Evolutionary conservation across 37 sponge, comb jelly and placozoan species (phyloP).

Genomic region (Ianthella basta): DNA sequence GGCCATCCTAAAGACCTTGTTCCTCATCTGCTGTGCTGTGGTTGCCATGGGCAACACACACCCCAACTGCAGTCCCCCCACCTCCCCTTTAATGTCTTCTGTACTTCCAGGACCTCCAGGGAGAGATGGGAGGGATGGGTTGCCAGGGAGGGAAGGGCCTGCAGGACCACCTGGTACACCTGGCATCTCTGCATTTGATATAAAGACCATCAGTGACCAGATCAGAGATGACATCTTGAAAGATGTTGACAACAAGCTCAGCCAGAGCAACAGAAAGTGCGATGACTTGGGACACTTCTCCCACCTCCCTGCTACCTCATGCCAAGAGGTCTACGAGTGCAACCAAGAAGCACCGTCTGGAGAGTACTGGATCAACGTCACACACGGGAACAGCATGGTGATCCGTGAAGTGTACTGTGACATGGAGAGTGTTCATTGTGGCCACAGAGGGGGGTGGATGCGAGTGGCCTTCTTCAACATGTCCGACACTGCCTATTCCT

Average conservation of each 20-base stretch:
- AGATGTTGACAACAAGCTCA: too few relatives aligned
- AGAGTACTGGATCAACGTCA: constrained; percentile 2
- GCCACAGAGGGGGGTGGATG: constrained; percentile 12
- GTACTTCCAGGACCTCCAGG: background rate
- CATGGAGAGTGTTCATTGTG: background rate
- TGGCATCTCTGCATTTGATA: background rate
- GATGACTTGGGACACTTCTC: too few relatives aligned
- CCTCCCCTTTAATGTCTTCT: background rate
- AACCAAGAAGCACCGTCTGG: background rate
- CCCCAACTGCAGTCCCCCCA: too few relatives aligned
- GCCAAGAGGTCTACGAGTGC: background rate
- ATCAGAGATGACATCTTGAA: too few relatives aligned
- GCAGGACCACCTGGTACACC: background rate
- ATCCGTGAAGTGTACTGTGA: constrained; percentile 13
- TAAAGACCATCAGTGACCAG: too few relatives aligned
- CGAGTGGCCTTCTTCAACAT: constrained; percentile 28
- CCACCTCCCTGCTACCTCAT: background rate
- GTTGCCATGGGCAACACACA: too few relatives aligned
- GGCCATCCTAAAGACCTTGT: too few relatives aligned
- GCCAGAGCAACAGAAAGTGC: too few relatives aligned
- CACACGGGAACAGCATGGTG: background rate
- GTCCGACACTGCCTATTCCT: background rate
- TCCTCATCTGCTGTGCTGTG: too few relatives aligned
- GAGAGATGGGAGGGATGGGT: background rate
- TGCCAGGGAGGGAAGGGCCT: background rate